Evolutionary conservation across 2,888 invertebrate species (phyloP).

Genomic region (Brachypalpus laphriformis): DNA sequence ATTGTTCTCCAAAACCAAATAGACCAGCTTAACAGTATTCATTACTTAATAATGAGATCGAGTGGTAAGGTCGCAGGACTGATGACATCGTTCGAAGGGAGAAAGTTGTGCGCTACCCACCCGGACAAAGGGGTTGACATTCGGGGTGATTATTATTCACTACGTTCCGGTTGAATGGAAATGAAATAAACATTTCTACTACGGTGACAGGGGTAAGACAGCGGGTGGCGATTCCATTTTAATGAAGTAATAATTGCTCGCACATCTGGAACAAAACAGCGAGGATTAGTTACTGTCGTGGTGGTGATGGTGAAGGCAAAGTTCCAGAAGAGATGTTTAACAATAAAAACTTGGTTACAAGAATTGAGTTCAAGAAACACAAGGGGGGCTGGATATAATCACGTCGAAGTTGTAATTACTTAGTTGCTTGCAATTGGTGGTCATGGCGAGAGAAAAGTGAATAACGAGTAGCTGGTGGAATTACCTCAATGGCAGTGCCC

Average conservation of each 20-base stretch:
- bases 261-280: conserved; percentile 61
- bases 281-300: background rate
- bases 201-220: conserved; percentile 6
- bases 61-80: conserved; percentile 21
- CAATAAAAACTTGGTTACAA: background rate
- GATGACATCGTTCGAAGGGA: conserved; percentile 22
- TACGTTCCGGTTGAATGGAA: conserved; percentile 50
- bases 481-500: no score
- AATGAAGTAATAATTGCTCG: conserved; percentile 70
- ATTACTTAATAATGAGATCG: conserved; percentile 62
- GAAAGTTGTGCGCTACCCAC: background rate
- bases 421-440: no score
- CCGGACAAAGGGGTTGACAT: conserved; percentile 49
- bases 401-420: background rate
- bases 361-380: background rate
- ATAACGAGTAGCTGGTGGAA: no score
- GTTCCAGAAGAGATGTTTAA: no score
- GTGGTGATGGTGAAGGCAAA: background rate
- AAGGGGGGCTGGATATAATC: background rate
- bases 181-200: conserved; percentile 56
- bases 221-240: conserved; percentile 31
- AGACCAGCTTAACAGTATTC: conserved; percentile 47
- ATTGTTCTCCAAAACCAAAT: conserved; percentile 26
- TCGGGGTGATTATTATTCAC: conserved; percentile 42
- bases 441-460: no score